Conservation (phyloP, 2,113 vertebrate species). For the Ibidorhyncha struthersii region DNA sequence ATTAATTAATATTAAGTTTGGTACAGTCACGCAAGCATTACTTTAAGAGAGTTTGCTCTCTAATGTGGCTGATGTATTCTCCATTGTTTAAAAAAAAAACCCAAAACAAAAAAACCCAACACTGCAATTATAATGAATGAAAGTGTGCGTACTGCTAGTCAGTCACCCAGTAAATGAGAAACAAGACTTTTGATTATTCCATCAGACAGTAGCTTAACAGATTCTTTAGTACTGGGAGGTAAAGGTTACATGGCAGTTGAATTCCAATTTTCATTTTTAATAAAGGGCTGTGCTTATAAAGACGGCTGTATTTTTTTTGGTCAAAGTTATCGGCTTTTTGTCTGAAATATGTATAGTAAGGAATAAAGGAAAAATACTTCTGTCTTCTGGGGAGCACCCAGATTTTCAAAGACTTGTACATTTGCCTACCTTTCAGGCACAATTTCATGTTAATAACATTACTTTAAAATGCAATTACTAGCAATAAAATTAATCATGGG, state of each 20-base stretch:
- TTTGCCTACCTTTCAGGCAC: neutral
- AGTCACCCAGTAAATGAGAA: slow-evolving; percentile 52
- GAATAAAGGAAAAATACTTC: neutral
- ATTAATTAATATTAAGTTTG: neutral
- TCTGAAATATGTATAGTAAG: neutral
- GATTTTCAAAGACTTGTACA: neutral
- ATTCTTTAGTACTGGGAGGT: neutral
- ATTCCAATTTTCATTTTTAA: slow-evolving; percentile 60
- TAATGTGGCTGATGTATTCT: neutral
- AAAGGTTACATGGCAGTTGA: slow-evolving; percentile 30
- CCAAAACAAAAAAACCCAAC: neutral
- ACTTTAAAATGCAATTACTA: neutral
- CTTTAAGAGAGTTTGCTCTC: neutral
- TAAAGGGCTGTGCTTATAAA: neutral
- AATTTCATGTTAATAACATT: neutral
- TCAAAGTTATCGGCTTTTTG: neutral
- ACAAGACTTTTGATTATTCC: neutral
- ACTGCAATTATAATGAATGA: neutral
- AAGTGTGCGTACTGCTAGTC: neutral
- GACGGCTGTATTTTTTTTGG: neutral
- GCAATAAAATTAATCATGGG: neutral
- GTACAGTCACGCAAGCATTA: neutral
- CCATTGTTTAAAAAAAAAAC: neutral
- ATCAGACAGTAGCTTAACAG: slow-evolving; percentile 8
- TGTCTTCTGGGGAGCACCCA: neutral